Conservation (phyloP, 2,797 vertebrate genomes). For the Urophycis tenuis region DNA sequence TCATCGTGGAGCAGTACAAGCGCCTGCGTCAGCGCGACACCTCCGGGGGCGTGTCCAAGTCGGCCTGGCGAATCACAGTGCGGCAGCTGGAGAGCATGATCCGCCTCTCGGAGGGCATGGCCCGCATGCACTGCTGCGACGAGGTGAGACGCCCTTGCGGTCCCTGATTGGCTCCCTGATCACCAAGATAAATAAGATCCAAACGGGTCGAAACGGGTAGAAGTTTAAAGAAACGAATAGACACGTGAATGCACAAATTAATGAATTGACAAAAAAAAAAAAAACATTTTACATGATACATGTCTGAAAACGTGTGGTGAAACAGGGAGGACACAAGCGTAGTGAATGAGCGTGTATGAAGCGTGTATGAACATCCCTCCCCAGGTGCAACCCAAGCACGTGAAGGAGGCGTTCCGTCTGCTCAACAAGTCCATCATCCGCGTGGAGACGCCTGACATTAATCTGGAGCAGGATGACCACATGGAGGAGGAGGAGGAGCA, state of each 20-base stretch:
- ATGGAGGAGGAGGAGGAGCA: conserved; percentile 78
- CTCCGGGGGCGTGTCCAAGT: conserved; percentile 81
- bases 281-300: too few species aligned
- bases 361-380: too few species aligned
- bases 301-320: too few species aligned
- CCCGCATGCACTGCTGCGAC: conserved; percentile 98
- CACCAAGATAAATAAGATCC: too few species aligned
- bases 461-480: conserved; percentile 75
- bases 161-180: neutral
- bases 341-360: too few species aligned
- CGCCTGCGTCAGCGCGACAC: conserved; percentile 89
- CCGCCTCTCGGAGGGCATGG: conserved; percentile 93
- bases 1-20: conserved; percentile 97
- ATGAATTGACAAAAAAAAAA: neutral
- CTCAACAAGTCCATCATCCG: conserved; percentile 98
- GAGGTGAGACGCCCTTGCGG: conserved; percentile 72
- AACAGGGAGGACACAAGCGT: too few species aligned
- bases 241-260: neutral
- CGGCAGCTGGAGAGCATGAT: conserved; percentile 98
- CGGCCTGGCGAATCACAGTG: conserved; percentile 95
- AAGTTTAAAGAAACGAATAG: neutral
- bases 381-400: conserved; percentile 97
- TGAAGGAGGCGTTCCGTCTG: conserved; percentile 96
- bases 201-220: too few species aligned
- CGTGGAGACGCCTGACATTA: conserved; percentile 95